Evolutionary conservation across 2,888 invertebrate species (phyloP).

Genomic region (Autographa pulchrina): DNA sequence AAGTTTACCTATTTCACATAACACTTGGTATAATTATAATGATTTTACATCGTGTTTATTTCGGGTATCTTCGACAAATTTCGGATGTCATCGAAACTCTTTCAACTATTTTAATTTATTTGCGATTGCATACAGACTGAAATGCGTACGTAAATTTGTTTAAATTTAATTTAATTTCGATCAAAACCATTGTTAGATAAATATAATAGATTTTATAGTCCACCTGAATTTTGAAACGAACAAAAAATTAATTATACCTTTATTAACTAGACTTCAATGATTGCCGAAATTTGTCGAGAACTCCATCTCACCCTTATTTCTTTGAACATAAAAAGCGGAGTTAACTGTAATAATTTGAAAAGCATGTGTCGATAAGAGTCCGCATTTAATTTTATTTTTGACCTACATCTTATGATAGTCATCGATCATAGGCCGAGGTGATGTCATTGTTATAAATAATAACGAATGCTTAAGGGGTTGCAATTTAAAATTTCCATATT

Average conservation of each 20-base stretch:
- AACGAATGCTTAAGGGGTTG: too few relatives aligned
- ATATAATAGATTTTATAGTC: too few relatives aligned
- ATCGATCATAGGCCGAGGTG: slow-evolving; percentile 40
- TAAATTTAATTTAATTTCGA: too few relatives aligned
- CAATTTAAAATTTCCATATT: neutral
- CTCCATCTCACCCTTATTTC: neutral
- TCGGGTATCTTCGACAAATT: neutral
- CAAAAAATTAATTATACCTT: too few relatives aligned
- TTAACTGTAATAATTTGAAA: slow-evolving; percentile 29
- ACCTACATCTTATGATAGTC: slow-evolving; percentile 44
- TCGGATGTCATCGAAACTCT: neutral
- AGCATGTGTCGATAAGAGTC: slow-evolving; percentile 52
- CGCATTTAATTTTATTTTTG: slow-evolving; percentile 50
- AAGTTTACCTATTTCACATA: neutral
- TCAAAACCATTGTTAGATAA: too few relatives aligned
- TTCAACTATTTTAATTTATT: too few relatives aligned
- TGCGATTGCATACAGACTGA: too few relatives aligned
- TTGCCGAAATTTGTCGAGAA: neutral
- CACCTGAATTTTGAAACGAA: too few relatives aligned
- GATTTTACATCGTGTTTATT: neutral
- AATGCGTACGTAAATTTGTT: too few relatives aligned
- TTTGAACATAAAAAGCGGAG: slow-evolving; percentile 13
- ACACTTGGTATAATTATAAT: neutral
- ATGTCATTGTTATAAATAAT: slow-evolving; percentile 24
- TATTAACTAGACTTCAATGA: neutral